Base-by-base conservation (phyloP, 37 sponge, comb jelly and placozoan genomes). In the Spongilla lacustris region DNA sequence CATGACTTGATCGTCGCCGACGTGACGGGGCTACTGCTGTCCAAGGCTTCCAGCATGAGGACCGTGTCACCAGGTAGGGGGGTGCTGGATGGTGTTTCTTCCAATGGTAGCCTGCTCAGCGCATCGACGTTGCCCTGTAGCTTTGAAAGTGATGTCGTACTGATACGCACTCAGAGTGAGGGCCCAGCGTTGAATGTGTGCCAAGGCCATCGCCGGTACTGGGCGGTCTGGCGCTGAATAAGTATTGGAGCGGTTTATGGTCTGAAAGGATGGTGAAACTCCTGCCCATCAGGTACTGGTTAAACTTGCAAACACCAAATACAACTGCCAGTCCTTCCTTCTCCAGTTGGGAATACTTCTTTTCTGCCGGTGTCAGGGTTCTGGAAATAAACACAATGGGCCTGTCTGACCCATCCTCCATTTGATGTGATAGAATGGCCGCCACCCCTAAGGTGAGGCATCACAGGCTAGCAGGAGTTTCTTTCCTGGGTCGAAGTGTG, bases 51-150 rank as follows among this genome's bases (percentile, higher is more conserved):
- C 73, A 24, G 31, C 73, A 72, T 30, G 29, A 72, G 73, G 73
- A 72, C 73, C 5, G 73, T 72, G 73, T n/a, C 73, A 13, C 31
- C 31, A 72, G 73, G 73, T 21, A 72, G 31, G 17, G 73, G 73
- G 29, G 31, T 32, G 29, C 34, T 32, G 31, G 73, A 30, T 72
- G 73, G 73, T 72, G 73, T 32, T 72, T 72, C 73, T 72, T 71
- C 25, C 73, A 87, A 34, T 24, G 91, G 90, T 27, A 87, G 67
- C 0, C 94, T 50, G 31, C 83, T 87, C 22, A 90, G 68, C 25
- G 41, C 75, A 75, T 94, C 94, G 30, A 83, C 88, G 48, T 94
- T 88, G 31, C 76, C 79, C 66, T 90, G 91, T 35, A 69, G 46
- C 29, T 50, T 79, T 33, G 77, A 82, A 94, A 32, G 66, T 29